phyloP scores from a whole-genome alignment of 2,797 vertebrate genomes.

The Tangara arthus region DNA sequence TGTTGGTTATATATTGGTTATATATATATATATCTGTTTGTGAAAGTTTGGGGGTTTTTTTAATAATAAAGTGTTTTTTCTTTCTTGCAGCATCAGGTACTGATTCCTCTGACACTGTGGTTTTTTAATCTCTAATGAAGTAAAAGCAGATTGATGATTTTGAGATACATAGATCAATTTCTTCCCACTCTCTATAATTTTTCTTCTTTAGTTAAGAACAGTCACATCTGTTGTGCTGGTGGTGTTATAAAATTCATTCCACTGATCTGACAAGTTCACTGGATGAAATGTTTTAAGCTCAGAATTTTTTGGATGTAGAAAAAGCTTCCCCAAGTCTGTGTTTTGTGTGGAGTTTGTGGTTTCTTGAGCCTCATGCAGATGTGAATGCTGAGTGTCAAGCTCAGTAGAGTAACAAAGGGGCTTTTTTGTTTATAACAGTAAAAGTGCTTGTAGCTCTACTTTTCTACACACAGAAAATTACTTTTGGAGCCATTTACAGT shows the following conservation, averaged over 20 bases:
- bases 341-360: background rate
- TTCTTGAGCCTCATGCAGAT: background rate
- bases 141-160: background rate
- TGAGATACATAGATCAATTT: background rate
- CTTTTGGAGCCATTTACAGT: background rate
- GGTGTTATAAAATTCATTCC: background rate
- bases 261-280: fast-evolving
- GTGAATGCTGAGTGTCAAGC: background rate
- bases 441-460: background rate
- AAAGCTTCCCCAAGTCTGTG: fast-evolving
- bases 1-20: background rate
- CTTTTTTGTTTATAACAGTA: background rate
- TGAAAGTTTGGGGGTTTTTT: background rate
- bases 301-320: background rate
- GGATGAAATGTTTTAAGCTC: background rate
- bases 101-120: background rate
- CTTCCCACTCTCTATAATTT: background rate
- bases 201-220: background rate
- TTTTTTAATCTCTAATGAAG: background rate
- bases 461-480: background rate
- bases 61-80: background rate
- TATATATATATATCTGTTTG: background rate
- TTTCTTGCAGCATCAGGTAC: background rate
- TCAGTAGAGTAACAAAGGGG: background rate
- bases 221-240: background rate